Percentiles rank a stretch among this genome's conserved stretches.
phyloP scores from a whole-genome alignment of 1,140 invertebrate genomes.

The Ips typographus region DNA sequence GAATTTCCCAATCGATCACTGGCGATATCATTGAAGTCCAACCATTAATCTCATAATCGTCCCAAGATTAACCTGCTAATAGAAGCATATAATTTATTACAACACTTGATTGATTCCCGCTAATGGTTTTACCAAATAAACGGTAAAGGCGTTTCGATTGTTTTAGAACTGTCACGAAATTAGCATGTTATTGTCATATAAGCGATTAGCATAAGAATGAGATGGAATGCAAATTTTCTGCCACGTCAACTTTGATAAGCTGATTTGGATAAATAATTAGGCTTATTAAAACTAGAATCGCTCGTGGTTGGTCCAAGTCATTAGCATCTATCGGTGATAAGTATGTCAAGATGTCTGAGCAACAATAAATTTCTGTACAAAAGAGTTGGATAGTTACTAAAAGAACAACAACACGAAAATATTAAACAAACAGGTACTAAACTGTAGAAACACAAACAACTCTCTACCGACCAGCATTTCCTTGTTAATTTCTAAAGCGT shows the following conservation, averaged over 20 bases:
- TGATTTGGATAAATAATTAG: constrained; percentile 8
- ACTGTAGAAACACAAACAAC: too few species aligned
- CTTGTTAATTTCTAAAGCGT: background rate
- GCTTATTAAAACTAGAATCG: background rate
- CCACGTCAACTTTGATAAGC: background rate
- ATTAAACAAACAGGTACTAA: too few species aligned
- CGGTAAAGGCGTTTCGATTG: background rate
- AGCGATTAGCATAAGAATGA: background rate
- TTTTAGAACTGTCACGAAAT: constrained; percentile 3
- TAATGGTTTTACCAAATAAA: background rate
- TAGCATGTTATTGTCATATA: constrained; percentile 5
- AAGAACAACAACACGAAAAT: too few species aligned
- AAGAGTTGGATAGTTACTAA: too few species aligned
- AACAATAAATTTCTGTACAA: too few species aligned
- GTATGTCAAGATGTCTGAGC: too few species aligned
- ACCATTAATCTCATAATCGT: too few species aligned
- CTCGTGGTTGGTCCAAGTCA: background rate
- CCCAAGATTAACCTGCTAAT: too few species aligned
- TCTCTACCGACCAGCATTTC: too few species aligned
- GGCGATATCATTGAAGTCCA: too few species aligned
- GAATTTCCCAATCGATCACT: too few species aligned
- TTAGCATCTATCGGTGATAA: background rate
- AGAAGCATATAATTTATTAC: background rate
- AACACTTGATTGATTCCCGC: background rate
- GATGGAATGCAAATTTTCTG: constrained; percentile 2